Evolutionary conservation across 1,140 invertebrate genomes (phyloP), one percentile per base, ranked within the genome.

Genomic region (Cotesia vestalis): DNA sequence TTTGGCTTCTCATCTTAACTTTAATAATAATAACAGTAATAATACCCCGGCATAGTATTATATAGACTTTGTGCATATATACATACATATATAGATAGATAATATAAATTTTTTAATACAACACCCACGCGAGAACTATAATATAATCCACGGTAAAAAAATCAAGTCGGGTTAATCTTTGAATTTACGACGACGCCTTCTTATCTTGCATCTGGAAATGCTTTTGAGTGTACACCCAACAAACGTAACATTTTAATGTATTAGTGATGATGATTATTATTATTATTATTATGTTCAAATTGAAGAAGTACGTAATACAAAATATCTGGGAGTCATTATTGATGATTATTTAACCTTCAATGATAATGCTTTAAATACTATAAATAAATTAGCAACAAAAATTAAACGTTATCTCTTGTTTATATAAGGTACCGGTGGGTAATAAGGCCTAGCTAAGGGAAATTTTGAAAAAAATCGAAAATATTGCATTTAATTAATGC

Each of bases 111-210:
- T 27, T 27, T 27, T 27, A 27, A 27, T 27, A 27, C 27, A 27
- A 34, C 52, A 52, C 51, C 52, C 52, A 46, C 46, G 66, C 55
- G 4, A 67, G 8, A 20, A 17, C 6, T 51, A n/a, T n/a, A 46
- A 46, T 35, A 68, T 57, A 57, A 57, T 55, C 35, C 40, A 4
- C 51, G 9, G 36, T n/a, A 34, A 55, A 68, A 59, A 67, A 67
- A 66, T 35, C 14, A 20, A 34, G 34, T 17, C 51, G 27, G 38
- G 52, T 68, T 68, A 68, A 68, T 68, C 52, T 53, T 57, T 53
- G 38, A 68, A 68, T 68, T 68, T 68, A 68, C 53, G 66, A 68
- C 52, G 52, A 68, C 66, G 66, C 66, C 66, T 67, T 51, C 55
- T 14, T 35, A 68, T 53, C 55, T 68, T 52, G 17, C 55, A 53